Base-by-base conservation (phyloP, 2,888 invertebrate species). In the Elegia similella region DNA sequence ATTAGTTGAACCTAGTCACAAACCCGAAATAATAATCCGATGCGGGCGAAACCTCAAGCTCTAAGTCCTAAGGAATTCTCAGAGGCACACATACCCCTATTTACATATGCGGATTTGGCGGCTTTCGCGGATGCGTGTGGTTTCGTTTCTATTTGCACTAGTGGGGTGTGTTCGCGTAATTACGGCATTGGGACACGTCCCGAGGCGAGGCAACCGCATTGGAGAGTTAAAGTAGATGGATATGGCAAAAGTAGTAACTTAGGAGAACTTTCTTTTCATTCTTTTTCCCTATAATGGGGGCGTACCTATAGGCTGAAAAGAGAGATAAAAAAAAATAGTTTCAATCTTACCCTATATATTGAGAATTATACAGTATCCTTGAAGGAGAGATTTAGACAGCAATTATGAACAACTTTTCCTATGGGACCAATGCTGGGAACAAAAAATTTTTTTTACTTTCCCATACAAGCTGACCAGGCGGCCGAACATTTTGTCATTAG, bases 71-170 rank as follows among this genome's bases (percentile, higher is more conserved):
- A 56, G 55, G 64, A 60, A 67, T 62, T 64, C 62, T 58, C 62
- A 61, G 64, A 67, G 67, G 66, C 68, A 66, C 68, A 68, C 73
- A 73, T 69, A 71, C 79, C 81, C 79, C 69, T 88, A 86, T 88
- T 88, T 88, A 84, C 85, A 85, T 86, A 84, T 81, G 79, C 80
- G 82, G 54, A 55, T 55, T 55, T 46, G 30, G 54, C n/a, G 54
- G 44, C 16, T 55, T 55, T 17, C 54, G 54, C 46, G 46, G 80
- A 82, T 84, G 85, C 77, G 78, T 83, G 85, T 70, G 88, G 87
- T 86, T 88, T 88, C 84, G 86, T 87, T 86, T 83, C 84, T 86
- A 84, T 88, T 88, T 88, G 84, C 84, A 70, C 77, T 79, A 76
- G 80, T 80, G 79, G 84, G 84, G 83, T 86, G 84, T 86, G 78